Base-by-base conservation (phyloP, 2,888 invertebrate genomes). In the Nemotelus nigrinus region DNA sequence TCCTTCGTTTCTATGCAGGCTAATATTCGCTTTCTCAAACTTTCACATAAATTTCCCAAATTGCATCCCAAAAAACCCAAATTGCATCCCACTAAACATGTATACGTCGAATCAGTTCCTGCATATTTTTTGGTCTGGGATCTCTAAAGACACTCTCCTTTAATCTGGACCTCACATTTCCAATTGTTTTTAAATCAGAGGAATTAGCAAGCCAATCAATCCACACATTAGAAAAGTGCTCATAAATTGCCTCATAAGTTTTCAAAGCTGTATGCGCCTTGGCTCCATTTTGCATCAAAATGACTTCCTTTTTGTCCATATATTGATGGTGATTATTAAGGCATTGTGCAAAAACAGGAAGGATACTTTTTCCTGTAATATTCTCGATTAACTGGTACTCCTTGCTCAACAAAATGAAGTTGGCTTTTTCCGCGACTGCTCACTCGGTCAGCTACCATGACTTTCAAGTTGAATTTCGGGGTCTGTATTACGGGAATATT, bases 401-500 rank as follows among this genome's bases (percentile, higher is more conserved):
- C 58, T 25, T n/a, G 7, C 2, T 10, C 1, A 58, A 2, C 58
- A 58, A 58, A 58, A 25, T 58, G 58, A 58, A 58, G 58, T 58
- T 58, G 7, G 58, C 58, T 25, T 58, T 58, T 58, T 58, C 58
- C 58, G 58, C 58, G 10, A 58, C 58, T 58, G 2, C 10, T 58
- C 58, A 58, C 58, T 58, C 58, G 2, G 58, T 1, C 1, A 58
- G 58, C 8, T 58, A 25, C 58, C 58, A 58, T 2, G 1, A 58
- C 25, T 58, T 58, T 58, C 4, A 58, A 58, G 58, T 5, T 1
- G 58, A 58, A 58, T 58, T 58, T 58, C 58, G 58, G 25, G 25
- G 58, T 58, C 58, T 6, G 58, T 58, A 58, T n/a, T 58, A 58
- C 25, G 58, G 58, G 58, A 58, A 58, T 58, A 58, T 58, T 58